Percentiles rank a stretch among this genome's conserved stretches.
Evolutionary conservation across 2,888 invertebrate genomes (phyloP).

Genomic region (Epinotia ramella): DNA sequence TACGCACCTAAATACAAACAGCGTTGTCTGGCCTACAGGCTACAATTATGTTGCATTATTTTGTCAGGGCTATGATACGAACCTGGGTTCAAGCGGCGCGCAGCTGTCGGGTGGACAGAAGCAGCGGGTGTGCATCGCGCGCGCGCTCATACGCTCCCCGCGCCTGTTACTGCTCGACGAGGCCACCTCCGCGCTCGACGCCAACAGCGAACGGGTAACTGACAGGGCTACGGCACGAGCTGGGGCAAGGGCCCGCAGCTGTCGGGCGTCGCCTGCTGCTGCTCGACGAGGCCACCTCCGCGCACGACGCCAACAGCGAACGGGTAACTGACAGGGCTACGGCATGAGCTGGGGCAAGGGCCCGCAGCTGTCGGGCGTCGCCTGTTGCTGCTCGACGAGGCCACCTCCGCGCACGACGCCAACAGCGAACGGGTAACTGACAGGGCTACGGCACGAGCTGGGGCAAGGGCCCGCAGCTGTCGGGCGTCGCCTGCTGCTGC

Average conservation of each 20-base stretch:
- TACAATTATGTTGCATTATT: background rate
- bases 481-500: too few species aligned
- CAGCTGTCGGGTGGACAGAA: constrained; percentile 90
- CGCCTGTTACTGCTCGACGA: constrained; percentile 88
- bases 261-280: constrained; percentile 85
- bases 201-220: constrained; percentile 88
- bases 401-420: too few species aligned
- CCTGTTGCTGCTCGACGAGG: too few species aligned
- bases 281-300: constrained; percentile 90
- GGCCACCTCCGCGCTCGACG: constrained; percentile 88
- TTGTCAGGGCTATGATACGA: constrained; percentile 88
- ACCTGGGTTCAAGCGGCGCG: constrained; percentile 88
- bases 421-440: too few species aligned
- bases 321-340: too few species aligned
- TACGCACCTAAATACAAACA: background rate
- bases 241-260: constrained; percentile 88
- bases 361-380: too few species aligned
- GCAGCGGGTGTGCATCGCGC: constrained; percentile 90
- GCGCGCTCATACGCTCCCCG: constrained; percentile 88
- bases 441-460: too few species aligned
- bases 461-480: too few species aligned
- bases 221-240: constrained; percentile 88
- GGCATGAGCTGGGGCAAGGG: too few species aligned
- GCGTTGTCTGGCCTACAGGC: background rate
- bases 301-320: constrained; percentile 89